Evolutionary conservation across 1,140 invertebrate genomes (phyloP).

Genomic region (Ladona fulva): DNA sequence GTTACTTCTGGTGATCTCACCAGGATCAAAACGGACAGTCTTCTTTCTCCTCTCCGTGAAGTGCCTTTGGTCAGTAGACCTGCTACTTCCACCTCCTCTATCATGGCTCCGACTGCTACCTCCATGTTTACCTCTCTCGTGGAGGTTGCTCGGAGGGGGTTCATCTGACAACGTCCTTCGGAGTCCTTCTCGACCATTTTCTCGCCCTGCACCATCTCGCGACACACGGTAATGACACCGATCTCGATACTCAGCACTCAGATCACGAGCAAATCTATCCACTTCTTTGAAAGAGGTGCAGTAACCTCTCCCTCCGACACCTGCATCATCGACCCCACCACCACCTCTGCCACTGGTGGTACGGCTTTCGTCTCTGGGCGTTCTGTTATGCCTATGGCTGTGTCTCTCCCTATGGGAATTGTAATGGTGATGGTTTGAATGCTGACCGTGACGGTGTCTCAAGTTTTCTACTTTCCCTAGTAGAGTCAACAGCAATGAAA

Average conservation of each 20-base stretch:
- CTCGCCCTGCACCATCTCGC: conserved; percentile 17
- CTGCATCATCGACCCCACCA: not conserved
- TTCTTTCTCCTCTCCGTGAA: conserved; percentile 83
- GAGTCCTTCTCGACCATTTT: not conserved
- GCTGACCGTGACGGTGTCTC: conserved; percentile 17
- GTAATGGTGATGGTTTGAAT: conserved; percentile 17
- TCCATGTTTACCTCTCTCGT: not conserved
- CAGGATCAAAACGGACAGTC: conserved; percentile 71
- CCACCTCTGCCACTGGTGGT: conserved; percentile 12
- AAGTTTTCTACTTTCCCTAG: conserved; percentile 45
- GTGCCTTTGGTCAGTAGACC: conserved; percentile 46
- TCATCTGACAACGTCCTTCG: not conserved
- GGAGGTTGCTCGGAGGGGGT: not conserved
- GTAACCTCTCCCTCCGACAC: not conserved
- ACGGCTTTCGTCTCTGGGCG: conserved; percentile 27
- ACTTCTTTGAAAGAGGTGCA: conserved; percentile 10
- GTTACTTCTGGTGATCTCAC: not conserved
- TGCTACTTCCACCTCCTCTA: conserved; percentile 38
- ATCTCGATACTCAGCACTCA: conserved; percentile 30
- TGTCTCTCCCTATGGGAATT: conserved; percentile 18
- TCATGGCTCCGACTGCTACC: conserved; percentile 36
- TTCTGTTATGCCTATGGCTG: conserved; percentile 13
- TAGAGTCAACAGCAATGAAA: conserved; percentile 22
- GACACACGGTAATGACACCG: conserved; percentile 28
- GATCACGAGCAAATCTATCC: conserved; percentile 22